Base-by-base conservation (phyloP, 1,140 invertebrate species). In the Meloidogyne floridensis region DNA sequence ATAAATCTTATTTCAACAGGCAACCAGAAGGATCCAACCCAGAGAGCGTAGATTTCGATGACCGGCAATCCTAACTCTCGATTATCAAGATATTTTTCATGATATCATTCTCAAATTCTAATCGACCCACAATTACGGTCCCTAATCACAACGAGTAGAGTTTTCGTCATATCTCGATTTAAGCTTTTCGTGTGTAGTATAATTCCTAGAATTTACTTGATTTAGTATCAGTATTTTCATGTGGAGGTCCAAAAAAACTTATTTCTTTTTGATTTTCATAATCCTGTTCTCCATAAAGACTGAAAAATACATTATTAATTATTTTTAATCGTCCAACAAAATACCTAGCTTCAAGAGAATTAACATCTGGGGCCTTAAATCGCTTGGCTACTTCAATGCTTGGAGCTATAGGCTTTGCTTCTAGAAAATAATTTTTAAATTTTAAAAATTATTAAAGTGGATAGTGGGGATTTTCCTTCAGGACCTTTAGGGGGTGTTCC, bases 231-330 rank as follows among this genome's bases (percentile, higher is more conserved):
- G 32, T 32, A 15, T 42, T 18, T 20, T 72, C 42, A 32, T 84
- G 56, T 32, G 84, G 84, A 43, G 84, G 84, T 7, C 84, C 84
- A 65, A 84, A 84, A 47, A 86, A 84, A 10, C 56, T 81, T 51
- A 84, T 73, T 77, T 86, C 84, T 47, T 86, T 59, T 70, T 84
- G 84, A 54, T 84, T 70, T 11, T 83, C 80, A 59, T 84, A 84
- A 47, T 84, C 84, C 42, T 86, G 84, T 15, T 84, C 84, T 32
- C 84, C 84, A 76, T 87, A 84, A n/a, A 84, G 73, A 78, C 78
- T 84, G 18, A 20, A 18, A 15, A 42, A 32, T 2, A 42, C 13
- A 13, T 53, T 20, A 18, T 74, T 51, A 15, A 75, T 51, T 42
- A 32, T 6, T 70, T 53, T 47, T 15, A 47, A 77, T 15, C 11